A percentile compares a stretch with the other conserved stretches of the same genome.
Evolutionary conservation across 2,113 vertebrate species (phyloP).

Genomic region (Cephalopholis sonnerati): DNA sequence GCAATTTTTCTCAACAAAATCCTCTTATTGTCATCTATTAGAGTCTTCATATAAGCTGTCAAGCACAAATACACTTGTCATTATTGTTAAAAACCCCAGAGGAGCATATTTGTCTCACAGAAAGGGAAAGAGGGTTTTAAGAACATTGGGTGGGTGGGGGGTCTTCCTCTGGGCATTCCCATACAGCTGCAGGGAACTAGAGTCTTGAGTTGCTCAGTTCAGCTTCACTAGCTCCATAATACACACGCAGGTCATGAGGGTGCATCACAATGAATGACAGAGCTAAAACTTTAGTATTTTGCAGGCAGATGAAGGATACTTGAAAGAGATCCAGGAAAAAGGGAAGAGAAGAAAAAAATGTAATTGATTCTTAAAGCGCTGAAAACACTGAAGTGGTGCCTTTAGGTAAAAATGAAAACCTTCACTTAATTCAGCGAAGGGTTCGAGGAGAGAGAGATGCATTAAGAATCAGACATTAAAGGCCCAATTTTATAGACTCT

Average conservation of each 20-base stretch:
- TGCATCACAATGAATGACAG: constrained; percentile 4
- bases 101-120: constrained; percentile 37
- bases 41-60: constrained; percentile 18
- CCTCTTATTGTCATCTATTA: background rate
- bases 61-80: constrained; percentile 39
- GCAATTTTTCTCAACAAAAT: background rate
- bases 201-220: constrained; percentile 49
- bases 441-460: constrained; percentile 63
- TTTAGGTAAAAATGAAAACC: constrained; percentile 67
- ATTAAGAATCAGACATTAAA: constrained; percentile 81
- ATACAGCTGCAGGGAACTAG: constrained; percentile 51
- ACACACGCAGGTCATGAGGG: constrained; percentile 24
- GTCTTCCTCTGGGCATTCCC: constrained; percentile 69
- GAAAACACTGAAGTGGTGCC: constrained; percentile 65
- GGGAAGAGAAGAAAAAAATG: constrained; percentile 16
- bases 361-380: constrained; percentile 77
- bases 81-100: constrained; percentile 48
- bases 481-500: constrained; percentile 79
- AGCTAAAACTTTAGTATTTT: constrained; percentile 27
- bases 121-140: constrained; percentile 39
- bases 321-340: constrained; percentile 46
- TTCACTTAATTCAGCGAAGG: constrained; percentile 68
- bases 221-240: constrained; percentile 6
- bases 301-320: constrained; percentile 36
- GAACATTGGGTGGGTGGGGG: constrained; percentile 29